Evolutionary conservation across 2,113 vertebrate species (phyloP), one percentile per base, ranked within the genome.

Genomic region (Paedocypris sp.): DNA sequence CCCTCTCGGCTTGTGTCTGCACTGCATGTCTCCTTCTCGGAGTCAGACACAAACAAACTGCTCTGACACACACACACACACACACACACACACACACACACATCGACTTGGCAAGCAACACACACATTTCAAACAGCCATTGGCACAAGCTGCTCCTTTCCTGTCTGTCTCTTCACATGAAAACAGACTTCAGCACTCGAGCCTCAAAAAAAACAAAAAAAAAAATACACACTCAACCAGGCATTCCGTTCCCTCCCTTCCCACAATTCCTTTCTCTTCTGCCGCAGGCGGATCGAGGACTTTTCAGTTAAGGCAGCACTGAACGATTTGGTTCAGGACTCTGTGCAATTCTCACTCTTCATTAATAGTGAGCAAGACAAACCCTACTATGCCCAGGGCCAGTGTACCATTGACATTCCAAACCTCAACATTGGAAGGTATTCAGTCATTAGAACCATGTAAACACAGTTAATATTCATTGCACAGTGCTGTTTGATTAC

Each of bases 11-110:
- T 56, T 64, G 54, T 9, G 23, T 66, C 52, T 47, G 26, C 20
- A 49, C 59, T 63, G 60, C 25, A 54, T 53, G 32, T 67, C 63
- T 57, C 59, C 48, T 28, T 73, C 64, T 67, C 38, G 26, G 75
- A 77, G 72, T 72, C 74, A 83, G 73, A 79, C 67, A 63, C 75
- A 80, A 79, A 79, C 76, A 83, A 80, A 81, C 77, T 68, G n/a
- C 66, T 39, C 69, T n/a, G 36, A n/a, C 47, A 59, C 13, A 31
- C 28, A 38, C 61, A 61, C 66, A 62, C 53, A 53, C 60, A 48
- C 47, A 59, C 13, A 31, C 28, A 38, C 61, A 61, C 47, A 59
- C 13, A 31, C 28, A 38, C 61, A 61, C 66, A 62, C 53, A 53
- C 60, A 48, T 58, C 20, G 66, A 46, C 43, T 19, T 31, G 39